Evolutionary conservation across 2,113 vertebrate genomes (phyloP).

Genomic region (Origma solitaria): DNA sequence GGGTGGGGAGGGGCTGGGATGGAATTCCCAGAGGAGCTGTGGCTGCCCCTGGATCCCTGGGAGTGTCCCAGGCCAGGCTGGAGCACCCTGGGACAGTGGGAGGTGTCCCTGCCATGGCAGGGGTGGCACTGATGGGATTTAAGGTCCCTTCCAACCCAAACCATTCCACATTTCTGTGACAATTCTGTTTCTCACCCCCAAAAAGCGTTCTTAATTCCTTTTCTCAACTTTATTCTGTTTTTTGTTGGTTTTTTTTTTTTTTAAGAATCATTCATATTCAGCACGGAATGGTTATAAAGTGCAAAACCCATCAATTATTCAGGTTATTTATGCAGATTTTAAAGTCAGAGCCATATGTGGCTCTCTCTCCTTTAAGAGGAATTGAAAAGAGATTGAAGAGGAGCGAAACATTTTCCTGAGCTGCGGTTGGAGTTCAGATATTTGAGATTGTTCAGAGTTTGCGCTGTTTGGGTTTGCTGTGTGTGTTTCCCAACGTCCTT

Average conservation of each 20-base stretch:
- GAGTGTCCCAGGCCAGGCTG: rapidly evolving
- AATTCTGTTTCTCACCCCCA: background rate
- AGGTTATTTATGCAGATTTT: background rate
- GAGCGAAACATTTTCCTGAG: background rate
- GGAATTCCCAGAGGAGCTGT: background rate
- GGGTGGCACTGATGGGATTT: rapidly evolving
- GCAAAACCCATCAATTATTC: background rate
- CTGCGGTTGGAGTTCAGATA: background rate
- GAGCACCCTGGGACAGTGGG: rapidly evolving
- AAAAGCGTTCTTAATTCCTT: background rate
- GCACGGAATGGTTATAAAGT: background rate
- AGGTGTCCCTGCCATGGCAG: background rate
- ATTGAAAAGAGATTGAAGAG: background rate
- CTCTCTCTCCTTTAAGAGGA: background rate
- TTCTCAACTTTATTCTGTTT: background rate
- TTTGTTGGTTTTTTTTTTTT: background rate
- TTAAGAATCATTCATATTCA: background rate
- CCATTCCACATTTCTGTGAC: background rate
- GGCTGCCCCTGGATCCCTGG: background rate
- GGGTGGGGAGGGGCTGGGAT: background rate
- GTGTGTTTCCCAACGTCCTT: background rate
- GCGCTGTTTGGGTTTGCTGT: background rate
- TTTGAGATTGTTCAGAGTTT: background rate
- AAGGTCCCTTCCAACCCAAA: background rate
- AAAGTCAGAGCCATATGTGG: background rate